Evolutionary conservation across 30 jellyfish, hydroid and myxozoan genomes (phyloP).

Genomic region (Chrysaora quinquecirrha): DNA sequence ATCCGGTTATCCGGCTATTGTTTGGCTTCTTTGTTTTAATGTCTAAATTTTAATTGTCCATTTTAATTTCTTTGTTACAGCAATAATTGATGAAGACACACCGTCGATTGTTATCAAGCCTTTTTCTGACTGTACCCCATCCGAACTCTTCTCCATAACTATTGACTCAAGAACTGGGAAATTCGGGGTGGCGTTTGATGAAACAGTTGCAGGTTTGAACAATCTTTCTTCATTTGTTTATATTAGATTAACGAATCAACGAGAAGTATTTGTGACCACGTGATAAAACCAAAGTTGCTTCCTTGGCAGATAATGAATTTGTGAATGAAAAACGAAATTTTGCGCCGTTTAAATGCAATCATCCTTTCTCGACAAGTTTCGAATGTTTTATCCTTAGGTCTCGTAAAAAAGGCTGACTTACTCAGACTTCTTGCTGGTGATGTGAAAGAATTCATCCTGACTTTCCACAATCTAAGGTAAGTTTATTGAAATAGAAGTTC

Average conservation of each 20-base stretch:
- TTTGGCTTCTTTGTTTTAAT: too few relatives aligned
- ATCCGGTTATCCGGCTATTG: too few relatives aligned
- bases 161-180: conserved; percentile 79
- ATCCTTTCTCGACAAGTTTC: too few relatives aligned
- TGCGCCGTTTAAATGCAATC: too few relatives aligned
- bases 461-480: conserved; percentile 69
- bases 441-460: conserved; percentile 45
- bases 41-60: too few relatives aligned
- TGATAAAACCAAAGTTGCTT: too few relatives aligned
- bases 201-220: conserved; percentile 60
- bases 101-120: conserved; percentile 78
- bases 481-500: too few relatives aligned
- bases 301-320: too few relatives aligned
- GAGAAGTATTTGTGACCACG: too few relatives aligned
- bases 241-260: too few relatives aligned
- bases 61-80: conserved; percentile 22
- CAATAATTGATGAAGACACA: conserved; percentile 30
- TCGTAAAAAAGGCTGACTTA: conserved; percentile 42
- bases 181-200: conserved; percentile 34
- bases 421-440: conserved; percentile 36
- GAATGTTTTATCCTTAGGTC: conserved; percentile 30
- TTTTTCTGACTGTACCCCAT: conserved; percentile 60
- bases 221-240: too few relatives aligned
- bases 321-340: too few relatives aligned
- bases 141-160: conserved; percentile 53